Base-by-base conservation (phyloP, 2,797 vertebrate species). In the Cygnus olor region DNA sequence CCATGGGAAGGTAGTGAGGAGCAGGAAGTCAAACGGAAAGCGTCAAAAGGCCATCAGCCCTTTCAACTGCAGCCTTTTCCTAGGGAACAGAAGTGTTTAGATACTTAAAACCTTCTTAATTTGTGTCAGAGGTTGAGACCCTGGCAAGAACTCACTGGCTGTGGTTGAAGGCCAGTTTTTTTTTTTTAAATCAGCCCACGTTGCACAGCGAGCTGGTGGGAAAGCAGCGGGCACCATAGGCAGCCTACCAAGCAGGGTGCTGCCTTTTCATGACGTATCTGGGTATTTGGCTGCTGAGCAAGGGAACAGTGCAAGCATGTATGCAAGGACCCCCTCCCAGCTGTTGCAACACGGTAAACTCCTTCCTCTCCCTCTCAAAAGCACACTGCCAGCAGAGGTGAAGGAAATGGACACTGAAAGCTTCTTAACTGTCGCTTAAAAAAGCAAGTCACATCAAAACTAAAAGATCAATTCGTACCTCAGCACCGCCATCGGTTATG, bases 401-500 rank as follows among this genome's bases (percentile, higher is more conserved):
- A 82, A 88, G 76, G 49, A 56, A 73, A 38, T 0, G 24, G 93
- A 85, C 40, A 44, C 91, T 56, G 32, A 8, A 44, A 57, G 65
- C 76, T 85, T 66, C 89, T 42, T 58, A 51, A 54, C 74, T 6
- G 64, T 27, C 83, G 70, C 69, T 93, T 60, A 65, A 72, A 81
- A 40, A 88, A 51, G 51, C 14, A 53, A 53, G 95, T 97, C 97
- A 96, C 54, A 47, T 71, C 83, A 73, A 51, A 94, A 80, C 40
- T 19, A 84, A 95, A 95, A 95, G 95, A 90, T 69, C 58, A 56
- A 65, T 94, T 72, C 95, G 96, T 86, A 96, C 96, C 85, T 73
- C 34, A 4, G 68, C 14, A 8, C 61, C 44, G 6, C 76, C 74
- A 91, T 85, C 93, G 15, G 69, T 83, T 92, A 92, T 18, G 96